These are phyloP conservation scores for Vanessa cardui DNA, from an alignment of 2,888 invertebrate species.

Conservation along the genomic window DNA sequence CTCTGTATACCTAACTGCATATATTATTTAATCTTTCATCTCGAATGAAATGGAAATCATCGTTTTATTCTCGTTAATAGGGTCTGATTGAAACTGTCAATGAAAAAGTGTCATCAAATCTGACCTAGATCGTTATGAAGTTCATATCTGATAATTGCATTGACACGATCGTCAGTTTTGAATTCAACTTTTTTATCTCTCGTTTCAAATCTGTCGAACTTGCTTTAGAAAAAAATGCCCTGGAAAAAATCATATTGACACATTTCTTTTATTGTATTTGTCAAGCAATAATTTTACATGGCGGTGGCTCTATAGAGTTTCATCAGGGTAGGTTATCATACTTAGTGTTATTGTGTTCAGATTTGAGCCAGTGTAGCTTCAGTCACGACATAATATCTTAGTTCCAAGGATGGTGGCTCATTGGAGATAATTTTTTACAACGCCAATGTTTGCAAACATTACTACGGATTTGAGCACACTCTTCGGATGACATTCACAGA, in stretches of 20 bases:
- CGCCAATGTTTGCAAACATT: too few species aligned
- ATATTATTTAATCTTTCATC: background rate
- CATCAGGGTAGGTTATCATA: too few species aligned
- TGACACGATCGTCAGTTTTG: constrained; percentile 22
- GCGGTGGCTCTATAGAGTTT: too few species aligned
- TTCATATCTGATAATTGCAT: constrained; percentile 32
- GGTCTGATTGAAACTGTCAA: constrained; percentile 31
- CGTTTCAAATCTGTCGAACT: background rate
- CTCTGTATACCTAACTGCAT: background rate
- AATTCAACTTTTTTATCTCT: constrained; percentile 12
- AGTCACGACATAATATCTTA: too few species aligned
- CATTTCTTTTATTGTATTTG: background rate
- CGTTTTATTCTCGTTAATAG: constrained; percentile 23
- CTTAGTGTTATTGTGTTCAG: too few species aligned
- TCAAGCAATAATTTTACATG: too few species aligned
- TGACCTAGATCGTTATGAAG: constrained; percentile 37
- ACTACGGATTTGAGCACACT: too few species aligned
- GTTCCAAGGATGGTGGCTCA: too few species aligned
- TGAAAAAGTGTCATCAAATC: constrained; percentile 25
- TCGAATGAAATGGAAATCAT: constrained; percentile 14
- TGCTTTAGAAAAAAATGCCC: background rate
- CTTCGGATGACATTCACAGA: too few species aligned
- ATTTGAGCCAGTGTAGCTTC: too few species aligned
- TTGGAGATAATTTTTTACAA: too few species aligned
- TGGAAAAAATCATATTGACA: background rate